Base-by-base conservation (phyloP, 2,113 vertebrate species). In the Embiotoca jacksoni region DNA sequence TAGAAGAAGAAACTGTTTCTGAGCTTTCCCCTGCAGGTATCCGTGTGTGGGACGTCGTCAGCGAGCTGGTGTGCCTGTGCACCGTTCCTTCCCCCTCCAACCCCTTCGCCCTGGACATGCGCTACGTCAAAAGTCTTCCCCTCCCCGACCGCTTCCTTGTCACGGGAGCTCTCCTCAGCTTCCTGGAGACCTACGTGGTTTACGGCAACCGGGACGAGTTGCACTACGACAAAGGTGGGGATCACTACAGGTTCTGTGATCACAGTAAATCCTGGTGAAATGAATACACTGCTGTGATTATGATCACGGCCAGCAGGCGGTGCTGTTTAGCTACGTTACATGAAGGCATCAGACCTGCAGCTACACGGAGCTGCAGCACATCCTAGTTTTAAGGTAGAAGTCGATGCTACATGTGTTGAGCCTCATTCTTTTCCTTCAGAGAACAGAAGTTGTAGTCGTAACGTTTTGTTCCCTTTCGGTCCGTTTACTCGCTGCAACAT, bases 31-130 rank as follows among this genome's bases (percentile, higher is more conserved):
- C 0, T 10, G 6, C 31, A 96, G 95, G 90, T 68, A 72, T 93
- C 2, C 90, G 84, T 3, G 91, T 95, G 3, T 96, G 95, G 95
- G 95, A 95, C 16, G 52, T 96, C 0, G 87, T 95, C 23, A 93
- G 91, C 58, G 95, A 96, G 81, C 85, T 95, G 66, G 94, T 96
- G 53, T 81, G 87, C 2, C 87, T 95, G 23, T 96, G 95, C 88
- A 94, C 95, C 0, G 65, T 93, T 10, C 95, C 95, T 1, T 92
- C 94, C 5, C 94, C 95, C 0, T 86, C 90, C 39, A 96, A 96
- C 82, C 95, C 95, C 1, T 93, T 96, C 15, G 90, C 93, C 76
- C 77, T 95, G 88, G 95, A 95, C 90, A 91, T 90, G 90, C 77
- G 89, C 44, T 95, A 94, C 88, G 86, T 96, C 53, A 78, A 88